Base-by-base conservation (phyloP, 1,140 invertebrate species). In the silkworm (Bombyx mori) region DNA sequence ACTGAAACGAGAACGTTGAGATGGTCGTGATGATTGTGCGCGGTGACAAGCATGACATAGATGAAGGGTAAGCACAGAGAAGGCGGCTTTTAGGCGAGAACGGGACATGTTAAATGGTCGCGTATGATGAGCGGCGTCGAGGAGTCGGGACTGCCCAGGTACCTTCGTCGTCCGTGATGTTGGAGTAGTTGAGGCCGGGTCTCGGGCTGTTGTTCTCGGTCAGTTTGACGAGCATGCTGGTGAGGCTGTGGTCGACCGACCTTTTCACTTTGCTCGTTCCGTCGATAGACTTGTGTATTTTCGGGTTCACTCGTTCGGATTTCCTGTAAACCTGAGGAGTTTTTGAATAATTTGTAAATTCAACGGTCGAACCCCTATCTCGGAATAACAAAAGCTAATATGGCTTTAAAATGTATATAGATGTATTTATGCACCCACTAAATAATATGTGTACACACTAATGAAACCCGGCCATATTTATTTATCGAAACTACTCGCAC, bases 201-300 rank as follows among this genome's bases (percentile, higher is more conserved):
- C 46, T 51, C 6, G 78, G 75, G 10, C 53, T 61, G 50, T 69
- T 73, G 54, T 75, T 73, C 18, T 72, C 68, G 57, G 69, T 75
- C 26, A 86, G 63, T n/a, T 80, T 82, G n/a, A 86, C 82, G 6
- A 86, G 73, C 73, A 77, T 86, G 57, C 75, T 83, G 61, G 74
- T 73, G 26, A 81, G 56, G 12, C 62, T 76, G 46, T 58, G 62
- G 52, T 79, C 75, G 8, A 79, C 60, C 9, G 79, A 78, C 5
- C 82, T 73, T 9, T 78, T 71, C 5, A 70, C 57, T 18, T 69
- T 65, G 49, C 69, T 71, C 50, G 60, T 49, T 55, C 57, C 65
- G 42, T 51, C 43, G 0, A 18, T 12, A n/a, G 47, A 7, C 6
- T 49, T 22, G 3, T 22, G 43, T 35, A 35, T 35, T 54, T 62